A percentile compares a stretch with the other conserved stretches of the same genome.
These are phyloP conservation scores for Tichodroma muraria DNA, from an alignment of 2,113 vertebrate species.

Conservation along the genomic window DNA sequence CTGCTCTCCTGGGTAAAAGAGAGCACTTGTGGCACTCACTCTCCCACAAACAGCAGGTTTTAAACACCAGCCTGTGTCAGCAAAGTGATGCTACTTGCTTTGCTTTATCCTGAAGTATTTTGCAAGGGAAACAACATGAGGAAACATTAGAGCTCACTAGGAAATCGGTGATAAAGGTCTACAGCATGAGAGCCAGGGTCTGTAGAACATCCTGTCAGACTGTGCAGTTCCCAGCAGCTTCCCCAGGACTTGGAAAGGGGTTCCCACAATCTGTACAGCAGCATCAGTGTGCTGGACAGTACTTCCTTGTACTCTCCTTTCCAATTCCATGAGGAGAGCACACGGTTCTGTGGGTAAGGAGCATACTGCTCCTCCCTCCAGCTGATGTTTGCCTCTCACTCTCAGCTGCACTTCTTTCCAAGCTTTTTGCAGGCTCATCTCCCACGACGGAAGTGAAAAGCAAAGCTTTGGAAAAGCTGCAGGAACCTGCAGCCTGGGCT, in stretches of 20 bases:
- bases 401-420: neutral
- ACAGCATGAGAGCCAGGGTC: neutral
- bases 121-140: neutral
- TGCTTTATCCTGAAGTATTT: neutral
- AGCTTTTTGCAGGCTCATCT: neutral
- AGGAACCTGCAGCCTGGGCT: neutral
- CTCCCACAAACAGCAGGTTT: neutral
- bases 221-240: neutral
- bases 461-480: neutral
- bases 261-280: neutral
- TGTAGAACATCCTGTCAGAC: neutral
- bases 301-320: neutral
- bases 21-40: neutral
- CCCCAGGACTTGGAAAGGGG: neutral
- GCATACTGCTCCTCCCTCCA: neutral
- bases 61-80: neutral
- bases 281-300: neutral
- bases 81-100: neutral
- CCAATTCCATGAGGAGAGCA: neutral
- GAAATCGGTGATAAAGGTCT: neutral
- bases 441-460: accelerated
- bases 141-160: neutral
- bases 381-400: neutral
- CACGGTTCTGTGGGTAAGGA: neutral
- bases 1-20: neutral